Base-by-base conservation (phyloP, 1,140 invertebrate species). In the Brachionus paranguensis region DNA sequence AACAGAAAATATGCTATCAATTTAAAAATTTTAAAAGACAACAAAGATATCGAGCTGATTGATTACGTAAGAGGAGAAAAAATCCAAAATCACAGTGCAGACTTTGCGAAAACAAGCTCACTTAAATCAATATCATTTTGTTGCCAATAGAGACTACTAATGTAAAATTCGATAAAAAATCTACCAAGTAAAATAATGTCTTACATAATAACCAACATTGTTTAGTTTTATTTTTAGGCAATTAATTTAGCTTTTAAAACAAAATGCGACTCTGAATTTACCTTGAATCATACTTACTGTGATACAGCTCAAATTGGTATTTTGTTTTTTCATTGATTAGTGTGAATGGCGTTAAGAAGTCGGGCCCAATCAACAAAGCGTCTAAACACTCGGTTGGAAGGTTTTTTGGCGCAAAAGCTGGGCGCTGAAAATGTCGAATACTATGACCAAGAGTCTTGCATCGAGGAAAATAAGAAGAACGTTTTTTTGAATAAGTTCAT, bases 61-160 rank as follows among this genome's bases (percentile, higher is more conserved):
- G 14, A 20, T 55, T 55, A 55, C 17, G 53, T 24, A 55, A 55
- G n/a, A 55, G 17, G n/a, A 55, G n/a, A 55, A 20, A 20, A n/a
- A n/a, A n/a, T 50, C 47, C n/a, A 33, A 33, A 55, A 55, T 55
- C 53, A 20, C 20, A 24, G 17, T 17, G 8, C 53, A 55, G 53
- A 68, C 65, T 68, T 68, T 68, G 10, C 3, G 60, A 76, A 50
- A 50, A 76, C 17, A 50, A 50, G n/a, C 45, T 50, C 17, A 76
- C 45, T 50, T 76, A 76, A 76, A 76, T 76, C 72, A 76, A 76
- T 76, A 76, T 76, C 43, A 76, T 45, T 76, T 45, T 72, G 72
- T 76, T 76, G 72, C 72, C 47, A 76, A 50, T 76, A 76, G 72
- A 76, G 72, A 76, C 72, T 76, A 45, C 72, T 50, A 76, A 76